phyloP scores from a whole-genome alignment of 2,888 invertebrate genomes.

The Salticus scenicus region DNA sequence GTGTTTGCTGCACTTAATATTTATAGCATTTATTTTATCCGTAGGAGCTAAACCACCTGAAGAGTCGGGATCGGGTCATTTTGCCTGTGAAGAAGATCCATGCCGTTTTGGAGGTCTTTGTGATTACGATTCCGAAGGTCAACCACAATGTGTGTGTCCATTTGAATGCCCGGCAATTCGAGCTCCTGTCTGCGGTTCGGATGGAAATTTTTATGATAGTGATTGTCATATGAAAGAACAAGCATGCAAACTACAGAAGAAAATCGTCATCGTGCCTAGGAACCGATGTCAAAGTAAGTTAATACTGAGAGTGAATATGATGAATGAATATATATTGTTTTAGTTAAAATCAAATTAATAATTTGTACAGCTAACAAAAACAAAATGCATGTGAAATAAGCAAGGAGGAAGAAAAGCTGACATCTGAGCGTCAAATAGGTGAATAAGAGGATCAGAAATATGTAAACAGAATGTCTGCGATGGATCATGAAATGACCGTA shows the following conservation, averaged over 20 bases:
- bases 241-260: constrained; percentile 88
- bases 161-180: constrained; percentile 56
- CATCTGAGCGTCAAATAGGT: no score
- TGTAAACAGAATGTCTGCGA: no score
- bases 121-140: constrained; percentile 83
- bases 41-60: constrained; percentile 44
- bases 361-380: no score
- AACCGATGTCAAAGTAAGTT: constrained; percentile 86
- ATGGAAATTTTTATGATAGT: constrained; percentile 86
- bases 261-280: constrained; percentile 85
- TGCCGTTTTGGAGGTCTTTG: constrained; percentile 80
- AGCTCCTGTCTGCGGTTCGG: constrained; percentile 88
- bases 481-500: no score
- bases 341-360: no score
- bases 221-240: constrained; percentile 91
- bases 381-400: no score
- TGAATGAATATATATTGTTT: no score
- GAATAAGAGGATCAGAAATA: no score
- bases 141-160: constrained; percentile 85
- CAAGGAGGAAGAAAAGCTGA: no score
- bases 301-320: not conserved
- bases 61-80: constrained; percentile 45
- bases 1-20: no score
- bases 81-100: constrained; percentile 58
- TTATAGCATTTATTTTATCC: not conserved